Percentiles rank a stretch among this genome's conserved stretches.
phyloP scores from a whole-genome alignment of 2,797 vertebrate genomes.

The Artibeus jamaicensis region DNA sequence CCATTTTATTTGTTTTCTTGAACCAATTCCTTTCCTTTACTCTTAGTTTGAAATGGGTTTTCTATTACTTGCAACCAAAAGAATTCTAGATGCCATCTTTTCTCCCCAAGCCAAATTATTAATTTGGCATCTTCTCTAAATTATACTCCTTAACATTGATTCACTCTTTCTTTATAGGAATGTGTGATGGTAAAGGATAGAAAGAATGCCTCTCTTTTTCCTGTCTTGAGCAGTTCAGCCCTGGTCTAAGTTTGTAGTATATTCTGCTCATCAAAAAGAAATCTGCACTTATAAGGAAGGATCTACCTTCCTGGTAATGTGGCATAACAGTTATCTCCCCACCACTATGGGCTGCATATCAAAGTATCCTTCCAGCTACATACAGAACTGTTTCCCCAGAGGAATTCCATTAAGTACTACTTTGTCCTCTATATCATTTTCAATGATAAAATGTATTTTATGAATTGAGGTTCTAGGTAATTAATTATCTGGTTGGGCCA shows the following conservation, averaged over 20 bases:
- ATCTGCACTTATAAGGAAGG: background rate
- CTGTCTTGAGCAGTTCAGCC: background rate
- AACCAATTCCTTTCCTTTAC: background rate
- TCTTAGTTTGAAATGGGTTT: background rate
- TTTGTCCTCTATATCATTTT: background rate
- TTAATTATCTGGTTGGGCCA: background rate
- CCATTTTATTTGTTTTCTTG: background rate
- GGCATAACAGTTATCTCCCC: background rate
- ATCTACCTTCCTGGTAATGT: background rate
- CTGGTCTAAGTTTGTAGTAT: background rate
- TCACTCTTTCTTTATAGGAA: constrained; percentile 18
- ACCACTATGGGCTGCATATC: background rate
- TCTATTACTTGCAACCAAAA: background rate
- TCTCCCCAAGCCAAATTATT: background rate
- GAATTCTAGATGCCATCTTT: background rate
- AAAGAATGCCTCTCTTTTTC: background rate
- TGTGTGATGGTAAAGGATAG: background rate
- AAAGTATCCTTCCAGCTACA: background rate
- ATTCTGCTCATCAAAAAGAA: background rate
- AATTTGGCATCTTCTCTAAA: background rate
- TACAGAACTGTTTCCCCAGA: background rate
- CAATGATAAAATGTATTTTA: background rate
- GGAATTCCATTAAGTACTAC: background rate
- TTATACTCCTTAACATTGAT: background rate
- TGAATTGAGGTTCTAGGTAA: background rate